phyloP scores from a whole-genome alignment of 2,888 invertebrate species.

The Dolichomitus sp. region DNA sequence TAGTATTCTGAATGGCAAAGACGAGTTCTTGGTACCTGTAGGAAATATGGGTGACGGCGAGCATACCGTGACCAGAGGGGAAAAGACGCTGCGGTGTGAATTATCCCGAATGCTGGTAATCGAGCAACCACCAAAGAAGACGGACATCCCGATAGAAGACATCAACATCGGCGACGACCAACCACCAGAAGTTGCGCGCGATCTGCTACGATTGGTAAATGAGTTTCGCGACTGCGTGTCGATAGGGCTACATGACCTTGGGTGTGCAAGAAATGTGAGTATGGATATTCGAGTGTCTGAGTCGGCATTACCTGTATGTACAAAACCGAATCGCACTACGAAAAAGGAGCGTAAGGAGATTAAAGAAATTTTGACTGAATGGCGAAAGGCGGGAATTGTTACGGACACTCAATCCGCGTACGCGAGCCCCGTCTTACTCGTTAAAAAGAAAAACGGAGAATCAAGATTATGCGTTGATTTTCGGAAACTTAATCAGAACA shows the following conservation, averaged over 20 bases:
- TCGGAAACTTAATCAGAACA: conserved; percentile 19
- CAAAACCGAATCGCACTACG: not conserved
- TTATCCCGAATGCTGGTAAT: not conserved
- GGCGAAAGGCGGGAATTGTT: conserved; percentile 34
- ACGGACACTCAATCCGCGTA: conserved; percentile 58
- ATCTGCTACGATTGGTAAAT: not conserved
- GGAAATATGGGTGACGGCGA: no score
- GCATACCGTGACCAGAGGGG: no score
- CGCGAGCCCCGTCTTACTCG: conserved; percentile 64
- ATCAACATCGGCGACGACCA: conserved; percentile 21
- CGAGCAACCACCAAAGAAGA: not conserved
- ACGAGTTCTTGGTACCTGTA: no score
- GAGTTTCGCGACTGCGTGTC: conserved; percentile 28
- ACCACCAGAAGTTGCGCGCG: not conserved
- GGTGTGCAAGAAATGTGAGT: conserved; percentile 9
- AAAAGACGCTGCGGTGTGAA: not conserved
- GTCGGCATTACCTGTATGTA: not conserved
- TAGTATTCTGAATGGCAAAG: no score
- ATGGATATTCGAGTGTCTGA: conserved; percentile 16
- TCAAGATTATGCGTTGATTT: conserved; percentile 58
- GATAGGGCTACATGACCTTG: not conserved
- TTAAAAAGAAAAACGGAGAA: conserved; percentile 59
- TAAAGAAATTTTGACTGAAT: conserved; percentile 36
- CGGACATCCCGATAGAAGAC: not conserved
- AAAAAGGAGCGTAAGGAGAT: conserved; percentile 35